Base-by-base conservation (phyloP, 1,140 invertebrate genomes). In the Conopomorpha cramerella region DNA sequence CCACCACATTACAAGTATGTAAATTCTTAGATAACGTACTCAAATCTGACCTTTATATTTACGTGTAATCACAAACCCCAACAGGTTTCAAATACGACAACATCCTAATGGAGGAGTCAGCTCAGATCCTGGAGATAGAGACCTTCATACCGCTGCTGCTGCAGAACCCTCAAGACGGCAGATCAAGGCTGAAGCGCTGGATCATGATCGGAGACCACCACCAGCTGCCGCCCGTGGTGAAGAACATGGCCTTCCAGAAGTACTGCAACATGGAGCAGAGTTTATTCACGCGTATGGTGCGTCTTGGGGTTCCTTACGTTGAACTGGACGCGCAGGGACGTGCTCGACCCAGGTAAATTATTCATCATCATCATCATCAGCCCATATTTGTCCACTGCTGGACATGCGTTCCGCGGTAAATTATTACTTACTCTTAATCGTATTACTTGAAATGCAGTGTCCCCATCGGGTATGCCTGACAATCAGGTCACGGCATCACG, bases 131-230 rank as follows among this genome's bases (percentile, higher is more conserved):
- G 12, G 98, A 99, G 79, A 99, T 99, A 38, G 98, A 99, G 80
- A 99, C 98, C 0, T 99, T 99, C 60, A 99, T 99, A 58, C 98
- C 98, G 0, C 78, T 99, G 6, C 78, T 99, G 0, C 80, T 99
- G 14, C 97, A 99, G 74, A 99, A 98, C 78, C 96, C 97, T 0
- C 86, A 98, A 59, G 95, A 99, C 61, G 96, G 96, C 1, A 88
- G 88, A 28, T 99, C 96, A 73, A 84, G 97, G 1, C 71, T 99
- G 17, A 99, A 99, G 76, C 84, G 98, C 8, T 99, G 98, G 97
- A 98, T 99, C 34, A 99, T 99, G 98, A 99, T 99, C 59, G 98
- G 97, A 3, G 97, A 99, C 80, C 98, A 99, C 73, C 95, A 99
- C 77, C 98, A 99, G 71, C 79, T 99, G 43, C 98, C 98, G 0